phyloP scores from a whole-genome alignment of 2,113 vertebrate species.

The Gopherus evgoodei region DNA sequence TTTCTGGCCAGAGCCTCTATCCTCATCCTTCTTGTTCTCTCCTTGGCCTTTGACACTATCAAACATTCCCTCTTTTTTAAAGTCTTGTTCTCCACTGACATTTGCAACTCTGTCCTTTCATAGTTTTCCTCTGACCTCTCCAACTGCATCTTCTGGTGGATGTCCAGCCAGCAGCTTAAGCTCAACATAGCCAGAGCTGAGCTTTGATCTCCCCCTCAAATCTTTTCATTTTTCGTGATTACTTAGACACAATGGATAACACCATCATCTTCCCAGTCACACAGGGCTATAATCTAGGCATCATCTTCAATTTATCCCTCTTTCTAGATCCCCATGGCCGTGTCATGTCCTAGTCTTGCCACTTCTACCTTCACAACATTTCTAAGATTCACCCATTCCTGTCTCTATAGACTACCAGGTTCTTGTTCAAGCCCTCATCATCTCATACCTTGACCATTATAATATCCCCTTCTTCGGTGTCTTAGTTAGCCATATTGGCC shows the following conservation, averaged over 20 bases:
- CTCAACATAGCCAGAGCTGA: not conserved
- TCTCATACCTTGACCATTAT: fast-evolving
- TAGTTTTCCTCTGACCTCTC: not conserved
- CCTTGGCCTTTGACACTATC: not conserved
- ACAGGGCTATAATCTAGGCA: too few species aligned
- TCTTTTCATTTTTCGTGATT: not conserved
- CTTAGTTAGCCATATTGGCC: fast-evolving
- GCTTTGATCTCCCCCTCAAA: not conserved
- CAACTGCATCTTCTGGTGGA: not conserved
- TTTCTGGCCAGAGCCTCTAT: not conserved
- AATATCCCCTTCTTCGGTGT: not conserved
- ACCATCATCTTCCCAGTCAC: not conserved
- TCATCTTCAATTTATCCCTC: not conserved
- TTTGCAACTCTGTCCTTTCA: not conserved
- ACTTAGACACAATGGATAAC: fast-evolving
- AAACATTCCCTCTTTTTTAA: not conserved
- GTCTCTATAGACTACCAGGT: not conserved
- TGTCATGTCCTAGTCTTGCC: fast-evolving
- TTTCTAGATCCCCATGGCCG: not conserved
- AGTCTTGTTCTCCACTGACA: not conserved
- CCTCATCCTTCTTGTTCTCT: not conserved
- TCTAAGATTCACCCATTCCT: not conserved
- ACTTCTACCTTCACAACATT: not conserved
- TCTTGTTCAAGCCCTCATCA: not conserved
- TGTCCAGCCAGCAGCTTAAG: not conserved